phyloP scores from a whole-genome alignment of 2,888 invertebrate genomes.

The Germaria angustata region DNA sequence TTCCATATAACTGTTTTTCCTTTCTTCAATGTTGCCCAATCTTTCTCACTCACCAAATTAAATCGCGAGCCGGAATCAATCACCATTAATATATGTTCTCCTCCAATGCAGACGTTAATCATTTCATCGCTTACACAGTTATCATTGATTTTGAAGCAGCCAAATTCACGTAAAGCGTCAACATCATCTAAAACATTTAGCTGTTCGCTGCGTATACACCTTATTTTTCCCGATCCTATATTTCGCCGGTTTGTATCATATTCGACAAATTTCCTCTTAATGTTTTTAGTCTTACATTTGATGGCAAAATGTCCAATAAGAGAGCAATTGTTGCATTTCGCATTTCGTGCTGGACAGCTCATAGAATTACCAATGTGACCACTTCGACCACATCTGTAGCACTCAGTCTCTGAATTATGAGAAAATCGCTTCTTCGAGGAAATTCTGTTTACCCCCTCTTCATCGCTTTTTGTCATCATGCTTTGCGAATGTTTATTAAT shows the following conservation, averaged over 20 bases:
- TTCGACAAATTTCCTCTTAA: constrained; percentile 23
- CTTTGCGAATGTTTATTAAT: constrained; percentile 47
- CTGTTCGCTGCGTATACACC: constrained; percentile 72
- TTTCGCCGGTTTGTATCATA: not conserved
- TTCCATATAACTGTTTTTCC: constrained; percentile 34
- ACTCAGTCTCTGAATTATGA: constrained; percentile 40
- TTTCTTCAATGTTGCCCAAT: constrained; percentile 39
- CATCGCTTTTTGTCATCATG: too few species aligned
- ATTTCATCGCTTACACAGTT: constrained; percentile 39
- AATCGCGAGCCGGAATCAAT: constrained; percentile 60
- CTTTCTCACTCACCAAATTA: constrained; percentile 49
- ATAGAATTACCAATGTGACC: constrained; percentile 25
- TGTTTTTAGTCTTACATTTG: constrained; percentile 52
- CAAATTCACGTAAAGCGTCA: too few species aligned
- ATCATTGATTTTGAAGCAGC: constrained; percentile 56
- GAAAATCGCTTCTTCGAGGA: not conserved
- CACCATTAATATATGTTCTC: constrained; percentile 31
- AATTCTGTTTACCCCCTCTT: constrained; percentile 44
- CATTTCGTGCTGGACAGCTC: constrained; percentile 37
- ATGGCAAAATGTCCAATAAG: constrained; percentile 41
- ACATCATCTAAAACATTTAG: not conserved
- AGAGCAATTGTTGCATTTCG: constrained; percentile 41
- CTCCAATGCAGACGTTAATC: constrained; percentile 33
- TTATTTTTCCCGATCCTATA: not conserved
- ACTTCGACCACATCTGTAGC: constrained; percentile 39